Base-by-base conservation (phyloP, 2,113 vertebrate species). In the Rhea americana region DNA sequence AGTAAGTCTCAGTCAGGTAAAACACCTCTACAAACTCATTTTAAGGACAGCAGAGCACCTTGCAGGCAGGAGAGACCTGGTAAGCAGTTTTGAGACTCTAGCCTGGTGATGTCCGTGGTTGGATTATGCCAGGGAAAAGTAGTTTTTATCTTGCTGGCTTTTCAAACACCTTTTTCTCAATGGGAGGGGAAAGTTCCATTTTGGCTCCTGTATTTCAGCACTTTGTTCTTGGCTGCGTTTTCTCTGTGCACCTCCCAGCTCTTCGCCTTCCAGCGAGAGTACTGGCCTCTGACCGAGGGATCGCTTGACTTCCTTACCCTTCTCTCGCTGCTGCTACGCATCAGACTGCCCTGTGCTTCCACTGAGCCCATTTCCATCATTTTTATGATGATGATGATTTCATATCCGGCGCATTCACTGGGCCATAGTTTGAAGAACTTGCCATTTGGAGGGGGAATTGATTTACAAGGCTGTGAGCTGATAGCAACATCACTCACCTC, bases 221-320 rank as follows among this genome's bases (percentile, higher is more conserved):
- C 88, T 93, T 86, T 76, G 68, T 65, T 91, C 87, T 93, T 74
- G 82, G 90, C 91, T 80, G 24, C 10, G 18, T 95, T 86, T 58
- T 75, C 73, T 94, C 89, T 87, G 87, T 81, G 90, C 86, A 32
- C 63, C 88, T 80, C 85, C 73, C 79, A 63, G 87, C 87, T 95
- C 89, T 76, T 37, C 68, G 10, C 61, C 85, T 91, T 91, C 95
- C 76, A 72, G 76, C 18, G 1, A 65, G 43, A 11, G 30, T 4
- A 5, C 90, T 88, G 93, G 95, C 81, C 92, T 95, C 91, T 89
- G 91, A 3, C 88, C 32, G 91, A 6, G 82, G 93, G 91, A 82
- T 73, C 14, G 24, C 86, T 96, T 95, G 95, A 74, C 96, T 94
- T 97, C 97, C 97, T 97, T 94, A 88, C 95, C 97, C 93, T 96